A percentile compares a stretch with the other conserved stretches of the same genome.
phyloP scores from a whole-genome alignment of 2,797 vertebrate genomes.

The Zenarchopterus dispar region DNA sequence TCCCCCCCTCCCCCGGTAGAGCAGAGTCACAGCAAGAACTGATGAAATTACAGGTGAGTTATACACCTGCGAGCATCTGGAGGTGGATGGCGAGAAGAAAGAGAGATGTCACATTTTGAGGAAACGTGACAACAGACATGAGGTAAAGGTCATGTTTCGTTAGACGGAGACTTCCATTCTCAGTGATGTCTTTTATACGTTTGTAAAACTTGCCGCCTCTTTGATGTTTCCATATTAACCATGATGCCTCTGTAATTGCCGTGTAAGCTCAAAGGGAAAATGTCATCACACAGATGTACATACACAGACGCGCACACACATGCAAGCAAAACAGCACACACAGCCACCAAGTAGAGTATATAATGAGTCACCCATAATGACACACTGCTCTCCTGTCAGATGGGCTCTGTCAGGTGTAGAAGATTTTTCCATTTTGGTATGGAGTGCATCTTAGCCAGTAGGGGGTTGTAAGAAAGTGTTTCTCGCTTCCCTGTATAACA shows the following conservation, averaged over 20 bases:
- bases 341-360: slow-evolving; percentile 31
- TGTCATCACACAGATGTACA: slow-evolving; percentile 37
- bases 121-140: slow-evolving; percentile 18
- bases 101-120: slow-evolving; percentile 24
- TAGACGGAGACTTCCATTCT: slow-evolving; percentile 13
- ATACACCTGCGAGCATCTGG: slow-evolving; percentile 5
- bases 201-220: slow-evolving; percentile 20
- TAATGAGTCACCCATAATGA: slow-evolving; percentile 71
- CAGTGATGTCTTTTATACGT: slow-evolving; percentile 13
- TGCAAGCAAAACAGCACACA: slow-evolving; percentile 31
- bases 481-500: slow-evolving; percentile 31
- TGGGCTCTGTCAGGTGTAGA: slow-evolving; percentile 65
- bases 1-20: slow-evolving; percentile 12
- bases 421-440: slow-evolving; percentile 59
- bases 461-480: slow-evolving; percentile 32
- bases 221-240: slow-evolving; percentile 17
- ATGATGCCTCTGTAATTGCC: slow-evolving; percentile 26
- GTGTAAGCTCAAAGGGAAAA: slow-evolving; percentile 45
- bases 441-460: slow-evolving; percentile 31
- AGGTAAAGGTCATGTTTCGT: slow-evolving; percentile 49
- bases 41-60: slow-evolving; percentile 21
- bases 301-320: slow-evolving; percentile 11
- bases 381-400: slow-evolving; percentile 63
- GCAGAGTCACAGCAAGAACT: slow-evolving; percentile 18
- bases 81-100: slow-evolving; percentile 21